Evolutionary conservation across 2,113 vertebrate genomes (phyloP).

Genomic region (Pseudopipra pipra): DNA sequence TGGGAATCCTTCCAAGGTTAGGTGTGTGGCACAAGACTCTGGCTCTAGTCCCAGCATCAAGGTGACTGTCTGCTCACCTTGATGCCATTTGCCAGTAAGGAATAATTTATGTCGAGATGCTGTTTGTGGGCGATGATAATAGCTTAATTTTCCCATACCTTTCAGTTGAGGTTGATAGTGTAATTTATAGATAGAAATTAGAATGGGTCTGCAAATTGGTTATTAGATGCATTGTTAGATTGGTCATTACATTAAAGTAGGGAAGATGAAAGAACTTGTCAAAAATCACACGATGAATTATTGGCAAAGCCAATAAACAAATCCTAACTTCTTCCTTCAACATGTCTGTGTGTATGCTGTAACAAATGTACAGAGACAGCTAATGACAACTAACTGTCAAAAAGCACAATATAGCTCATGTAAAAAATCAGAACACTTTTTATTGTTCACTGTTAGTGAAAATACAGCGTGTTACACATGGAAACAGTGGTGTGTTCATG

Average conservation of each 20-base stretch:
- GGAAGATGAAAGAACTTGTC: not conserved
- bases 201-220: not conserved
- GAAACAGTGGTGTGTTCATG: conserved; percentile 3
- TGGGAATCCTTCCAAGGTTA: not conserved
- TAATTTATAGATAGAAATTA: conserved; percentile 30
- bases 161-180: not conserved
- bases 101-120: not conserved
- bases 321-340: not conserved
- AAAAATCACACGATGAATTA: not conserved
- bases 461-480: conserved; percentile 13
- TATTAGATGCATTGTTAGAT: conserved; percentile 10
- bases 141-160: not conserved
- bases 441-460: conserved; percentile 63
- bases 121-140: not conserved
- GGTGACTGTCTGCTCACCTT: conserved; percentile 42
- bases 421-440: conserved; percentile 55
- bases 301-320: not conserved
- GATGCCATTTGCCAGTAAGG: not conserved
- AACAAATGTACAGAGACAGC: not conserved
- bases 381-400: not conserved
- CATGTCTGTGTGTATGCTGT: rapidly evolving
- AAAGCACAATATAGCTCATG: not conserved
- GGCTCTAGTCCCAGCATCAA: not conserved
- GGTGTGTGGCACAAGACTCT: not conserved
- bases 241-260: not conserved